phyloP scores from a whole-genome alignment of 1,140 invertebrate genomes.

The Pseudomyrmex concolor region DNA sequence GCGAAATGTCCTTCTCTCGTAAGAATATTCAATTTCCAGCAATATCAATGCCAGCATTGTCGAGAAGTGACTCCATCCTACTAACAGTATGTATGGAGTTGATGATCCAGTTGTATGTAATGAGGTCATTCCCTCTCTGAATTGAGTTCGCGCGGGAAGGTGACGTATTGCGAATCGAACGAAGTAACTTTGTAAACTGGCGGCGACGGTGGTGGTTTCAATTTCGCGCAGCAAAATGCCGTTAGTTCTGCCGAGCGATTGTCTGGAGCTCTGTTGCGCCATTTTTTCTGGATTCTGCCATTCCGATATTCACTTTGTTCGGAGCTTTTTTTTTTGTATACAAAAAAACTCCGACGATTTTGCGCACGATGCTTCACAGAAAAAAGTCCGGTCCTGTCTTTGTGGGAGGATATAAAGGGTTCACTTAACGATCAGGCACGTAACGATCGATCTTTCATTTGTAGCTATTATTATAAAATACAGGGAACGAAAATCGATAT shows the following conservation, averaged over 20 bases:
- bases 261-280: constrained; percentile 22
- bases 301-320: constrained; percentile 42
- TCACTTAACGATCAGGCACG: background rate
- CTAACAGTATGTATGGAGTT: constrained; percentile 20
- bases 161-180: constrained; percentile 64
- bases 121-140: constrained; percentile 69
- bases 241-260: constrained; percentile 30
- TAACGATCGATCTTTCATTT: background rate
- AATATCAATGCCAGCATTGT: constrained; percentile 60
- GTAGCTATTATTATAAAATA: no score
- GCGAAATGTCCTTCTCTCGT: constrained; percentile 1
- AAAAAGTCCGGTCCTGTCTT: constrained; percentile 4
- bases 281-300: constrained; percentile 42
- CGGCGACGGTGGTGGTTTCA: constrained; percentile 58
- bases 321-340: background rate
- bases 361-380: background rate
- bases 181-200: constrained; percentile 67
- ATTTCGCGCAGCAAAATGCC: constrained; percentile 63
- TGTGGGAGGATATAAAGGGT: background rate
- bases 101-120: constrained; percentile 68
- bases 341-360: constrained; percentile 9
- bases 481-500: no score
- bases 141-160: constrained; percentile 72
- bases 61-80: constrained; percentile 39
- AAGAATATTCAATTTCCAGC: constrained; percentile 60